These are phyloP conservation scores for Kryptopterus vitreolus DNA, from an alignment of 2,797 vertebrate species.

Conservation along the genomic window DNA sequence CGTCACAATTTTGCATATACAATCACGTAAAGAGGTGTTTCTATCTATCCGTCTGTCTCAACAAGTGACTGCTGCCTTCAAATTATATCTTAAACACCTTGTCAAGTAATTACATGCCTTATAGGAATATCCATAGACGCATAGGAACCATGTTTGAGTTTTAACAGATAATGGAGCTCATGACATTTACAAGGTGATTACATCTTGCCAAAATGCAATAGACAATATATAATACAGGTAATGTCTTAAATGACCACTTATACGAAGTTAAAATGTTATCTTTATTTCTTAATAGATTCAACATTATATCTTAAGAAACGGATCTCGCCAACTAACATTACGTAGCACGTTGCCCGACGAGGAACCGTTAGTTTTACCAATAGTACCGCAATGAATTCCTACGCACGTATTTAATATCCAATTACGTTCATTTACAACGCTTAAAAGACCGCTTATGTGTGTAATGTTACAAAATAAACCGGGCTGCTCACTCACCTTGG, in stretches of 20 bases:
- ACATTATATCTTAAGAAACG: neutral
- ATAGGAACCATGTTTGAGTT: neutral
- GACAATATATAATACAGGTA: too few species aligned
- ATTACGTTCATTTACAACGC: neutral
- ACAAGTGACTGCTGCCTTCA: neutral
- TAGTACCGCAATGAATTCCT: neutral
- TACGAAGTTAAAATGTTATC: too few species aligned
- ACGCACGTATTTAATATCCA: neutral
- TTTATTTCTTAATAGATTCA: too few species aligned
- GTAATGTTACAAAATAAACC: neutral
- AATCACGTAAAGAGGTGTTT: neutral
- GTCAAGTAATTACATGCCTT: neutral
- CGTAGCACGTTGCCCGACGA: neutral
- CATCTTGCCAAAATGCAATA: too few species aligned
- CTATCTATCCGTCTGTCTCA: neutral
- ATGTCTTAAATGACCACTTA: too few species aligned
- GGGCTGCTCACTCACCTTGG: slow-evolving; percentile 70
- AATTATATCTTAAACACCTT: neutral
- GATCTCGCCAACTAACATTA: too few species aligned
- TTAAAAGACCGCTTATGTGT: neutral
- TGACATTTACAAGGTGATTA: neutral
- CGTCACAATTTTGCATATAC: too few species aligned
- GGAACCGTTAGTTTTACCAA: neutral
- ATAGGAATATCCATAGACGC: neutral
- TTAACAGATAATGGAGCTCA: neutral